phyloP scores from a whole-genome alignment of 2,797 vertebrate species.

The Alcedo atthis region DNA sequence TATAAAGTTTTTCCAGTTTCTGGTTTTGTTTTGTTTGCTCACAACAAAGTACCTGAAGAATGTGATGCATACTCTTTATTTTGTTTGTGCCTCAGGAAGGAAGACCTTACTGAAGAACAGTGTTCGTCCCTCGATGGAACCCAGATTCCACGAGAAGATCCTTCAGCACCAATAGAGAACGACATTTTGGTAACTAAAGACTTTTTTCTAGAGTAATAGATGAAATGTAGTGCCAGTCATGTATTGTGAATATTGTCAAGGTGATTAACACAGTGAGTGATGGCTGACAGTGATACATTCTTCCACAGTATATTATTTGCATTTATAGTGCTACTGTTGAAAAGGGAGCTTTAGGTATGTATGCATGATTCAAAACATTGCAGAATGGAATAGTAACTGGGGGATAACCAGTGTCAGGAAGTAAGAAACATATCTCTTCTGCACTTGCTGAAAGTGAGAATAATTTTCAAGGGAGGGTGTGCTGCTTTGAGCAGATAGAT shows the following conservation, averaged over 20 bases:
- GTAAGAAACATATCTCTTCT: background rate
- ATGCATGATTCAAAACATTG: background rate
- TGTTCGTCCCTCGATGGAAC: conserved; percentile 38
- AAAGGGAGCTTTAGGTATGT: background rate
- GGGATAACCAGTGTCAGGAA: background rate
- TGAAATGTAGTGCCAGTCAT: background rate
- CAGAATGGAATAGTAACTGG: background rate
- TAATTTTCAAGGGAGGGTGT: background rate
- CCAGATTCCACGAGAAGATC: background rate
- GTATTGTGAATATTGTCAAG: background rate
- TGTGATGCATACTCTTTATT: background rate
- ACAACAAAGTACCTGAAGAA: background rate
- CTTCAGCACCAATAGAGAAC: conserved; percentile 67
- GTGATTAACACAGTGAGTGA: background rate
- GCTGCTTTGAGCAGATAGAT: background rate
- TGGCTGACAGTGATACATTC: background rate
- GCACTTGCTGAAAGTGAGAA: background rate
- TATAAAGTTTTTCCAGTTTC: background rate
- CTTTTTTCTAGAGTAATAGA: background rate
- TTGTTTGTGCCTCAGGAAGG: conserved; percentile 66
- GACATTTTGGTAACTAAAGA: conserved; percentile 78
- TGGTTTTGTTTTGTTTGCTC: background rate
- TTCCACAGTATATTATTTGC: background rate
- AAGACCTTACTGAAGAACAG: conserved; percentile 57
- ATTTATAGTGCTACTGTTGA: background rate